phyloP scores from a whole-genome alignment of 2,888 invertebrate genomes.

The Apodemia mormo region DNA sequence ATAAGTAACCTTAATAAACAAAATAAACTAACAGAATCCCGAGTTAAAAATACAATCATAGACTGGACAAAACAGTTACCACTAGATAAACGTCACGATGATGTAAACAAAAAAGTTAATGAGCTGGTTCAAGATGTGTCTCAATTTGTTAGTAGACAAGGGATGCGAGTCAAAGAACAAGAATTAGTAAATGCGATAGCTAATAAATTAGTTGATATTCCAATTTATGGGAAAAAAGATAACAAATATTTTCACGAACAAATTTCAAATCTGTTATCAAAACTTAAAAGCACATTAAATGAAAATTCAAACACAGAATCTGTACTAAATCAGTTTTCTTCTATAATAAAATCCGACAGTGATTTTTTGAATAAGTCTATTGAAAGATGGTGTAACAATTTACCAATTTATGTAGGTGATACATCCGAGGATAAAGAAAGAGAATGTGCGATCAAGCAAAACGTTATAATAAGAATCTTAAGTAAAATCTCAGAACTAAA shows the following conservation, averaged over 20 bases:
- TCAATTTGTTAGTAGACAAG: background rate
- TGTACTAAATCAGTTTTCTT: background rate
- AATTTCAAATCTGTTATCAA: background rate
- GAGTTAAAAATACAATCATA: background rate
- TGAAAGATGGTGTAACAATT: conserved; percentile 21
- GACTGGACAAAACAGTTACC: background rate
- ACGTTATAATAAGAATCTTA: background rate
- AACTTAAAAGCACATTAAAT: background rate
- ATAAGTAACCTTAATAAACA: conserved; percentile 1
- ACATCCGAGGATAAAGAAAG: conserved; percentile 15
- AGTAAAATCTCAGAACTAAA: conserved; percentile 3
- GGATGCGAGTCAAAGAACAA: background rate
- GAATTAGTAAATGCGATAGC: background rate
- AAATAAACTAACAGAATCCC: background rate
- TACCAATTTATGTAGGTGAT: conserved; percentile 22
- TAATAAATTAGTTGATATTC: background rate
- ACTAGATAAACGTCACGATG: background rate
- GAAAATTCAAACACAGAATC: background rate
- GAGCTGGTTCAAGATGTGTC: background rate
- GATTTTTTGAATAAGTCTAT: conserved; percentile 22
- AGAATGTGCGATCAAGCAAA: conserved; percentile 6
- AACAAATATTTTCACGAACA: background rate
- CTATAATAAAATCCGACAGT: background rate
- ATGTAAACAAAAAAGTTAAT: background rate
- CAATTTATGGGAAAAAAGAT: background rate